These are phyloP conservation scores for Ichneumoninae sp. DNA, from an alignment of 2,888 invertebrate genomes.

Conservation along the genomic window DNA sequence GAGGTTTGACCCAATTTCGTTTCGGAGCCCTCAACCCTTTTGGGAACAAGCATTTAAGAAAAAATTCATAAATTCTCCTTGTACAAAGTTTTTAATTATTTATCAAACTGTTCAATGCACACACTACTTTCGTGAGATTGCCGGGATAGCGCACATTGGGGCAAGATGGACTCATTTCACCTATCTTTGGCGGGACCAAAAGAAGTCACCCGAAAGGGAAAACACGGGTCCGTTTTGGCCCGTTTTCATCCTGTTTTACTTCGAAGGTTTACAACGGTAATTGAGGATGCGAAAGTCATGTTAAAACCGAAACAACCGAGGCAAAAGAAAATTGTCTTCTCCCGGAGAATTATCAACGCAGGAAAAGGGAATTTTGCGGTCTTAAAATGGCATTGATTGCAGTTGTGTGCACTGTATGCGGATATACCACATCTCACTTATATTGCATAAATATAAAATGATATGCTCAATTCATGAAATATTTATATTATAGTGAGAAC, in stretches of 20 bases:
- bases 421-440: too few relatives aligned
- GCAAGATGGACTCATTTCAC: not conserved
- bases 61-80: not conserved
- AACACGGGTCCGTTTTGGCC: not conserved
- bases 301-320: not conserved
- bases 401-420: too few relatives aligned
- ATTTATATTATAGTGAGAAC: not conserved
- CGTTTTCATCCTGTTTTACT: too few relatives aligned
- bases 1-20: not conserved
- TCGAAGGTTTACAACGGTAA: too few relatives aligned
- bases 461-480: not conserved
- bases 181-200: not conserved
- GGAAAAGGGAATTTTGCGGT: too few relatives aligned
- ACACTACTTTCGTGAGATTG: not conserved
- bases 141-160: not conserved
- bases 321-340: too few relatives aligned
- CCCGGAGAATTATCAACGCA: too few relatives aligned
- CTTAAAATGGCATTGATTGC: not conserved
- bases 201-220: not conserved
- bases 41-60: not conserved
- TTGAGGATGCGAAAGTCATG: not conserved
- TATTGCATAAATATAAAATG: not conserved
- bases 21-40: not conserved
- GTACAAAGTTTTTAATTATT: not conserved
- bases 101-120: not conserved